These are phyloP conservation scores for Oceanodroma leucorhoa DNA, from an alignment of 2,797 vertebrate species.

Conservation along the genomic window DNA sequence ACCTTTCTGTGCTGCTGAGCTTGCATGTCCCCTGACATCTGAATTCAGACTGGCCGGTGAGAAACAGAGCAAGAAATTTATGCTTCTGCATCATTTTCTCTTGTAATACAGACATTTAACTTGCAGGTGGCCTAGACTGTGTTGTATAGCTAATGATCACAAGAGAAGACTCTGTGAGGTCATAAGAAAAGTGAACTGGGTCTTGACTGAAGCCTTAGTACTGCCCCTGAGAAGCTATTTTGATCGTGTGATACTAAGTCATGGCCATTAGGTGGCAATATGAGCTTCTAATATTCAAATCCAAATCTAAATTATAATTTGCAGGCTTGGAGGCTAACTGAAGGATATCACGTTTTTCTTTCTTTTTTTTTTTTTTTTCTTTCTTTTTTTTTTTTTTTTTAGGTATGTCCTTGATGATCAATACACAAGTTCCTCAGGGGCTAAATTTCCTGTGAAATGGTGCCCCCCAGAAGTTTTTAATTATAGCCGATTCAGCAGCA, in stretches of 20 bases:
- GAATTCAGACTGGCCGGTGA: background rate
- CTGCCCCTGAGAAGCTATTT: background rate
- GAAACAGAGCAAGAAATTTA: background rate
- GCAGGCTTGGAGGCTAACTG: background rate
- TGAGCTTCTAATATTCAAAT: background rate
- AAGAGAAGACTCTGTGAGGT: background rate
- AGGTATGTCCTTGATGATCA: constrained; percentile 92
- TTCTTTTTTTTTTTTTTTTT: background rate
- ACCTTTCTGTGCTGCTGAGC: background rate
- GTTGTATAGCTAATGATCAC: background rate
- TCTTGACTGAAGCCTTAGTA: background rate
- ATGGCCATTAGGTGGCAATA: constrained; percentile 66
- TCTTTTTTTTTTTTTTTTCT: background rate
- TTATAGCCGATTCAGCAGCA: constrained; percentile 93
- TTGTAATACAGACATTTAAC: background rate
- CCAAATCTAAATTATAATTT: background rate
- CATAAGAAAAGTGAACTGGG: background rate
- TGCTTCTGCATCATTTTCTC: background rate
- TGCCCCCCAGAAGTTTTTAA: constrained; percentile 95
- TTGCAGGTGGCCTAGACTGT: background rate
- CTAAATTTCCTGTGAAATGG: constrained; percentile 96
- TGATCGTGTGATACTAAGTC: background rate
- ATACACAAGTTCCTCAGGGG: constrained; percentile 89
- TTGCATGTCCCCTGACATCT: background rate
- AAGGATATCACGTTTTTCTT: background rate